Conservation (phyloP, 2,888 invertebrate genomes). For the Agapetus fuscipes region DNA sequence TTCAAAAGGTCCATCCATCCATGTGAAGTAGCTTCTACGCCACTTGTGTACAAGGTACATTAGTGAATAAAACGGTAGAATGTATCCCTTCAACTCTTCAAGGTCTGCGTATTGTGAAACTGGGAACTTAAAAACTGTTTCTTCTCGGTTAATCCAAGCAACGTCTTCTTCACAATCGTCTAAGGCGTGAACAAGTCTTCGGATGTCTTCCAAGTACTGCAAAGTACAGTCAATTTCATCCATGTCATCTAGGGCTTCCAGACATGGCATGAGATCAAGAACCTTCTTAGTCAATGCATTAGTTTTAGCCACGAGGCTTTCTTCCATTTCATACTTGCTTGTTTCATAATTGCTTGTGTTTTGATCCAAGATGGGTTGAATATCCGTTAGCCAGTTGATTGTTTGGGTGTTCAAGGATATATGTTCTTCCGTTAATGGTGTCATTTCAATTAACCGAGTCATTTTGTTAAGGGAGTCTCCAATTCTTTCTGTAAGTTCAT, state of each 20-base stretch:
- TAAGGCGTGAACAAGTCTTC: conserved; percentile 65
- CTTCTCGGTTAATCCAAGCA: conserved; percentile 84
- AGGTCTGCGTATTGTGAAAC: conserved; percentile 66
- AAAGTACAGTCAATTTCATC: conserved; percentile 66
- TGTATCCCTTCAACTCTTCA: conserved; percentile 62
- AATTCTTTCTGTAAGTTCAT: conserved; percentile 60
- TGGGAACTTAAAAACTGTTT: conserved; percentile 75
- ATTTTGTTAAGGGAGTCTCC: conserved; percentile 54
- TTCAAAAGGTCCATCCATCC: conserved; percentile 90
- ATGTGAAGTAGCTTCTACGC: conserved; percentile 73
- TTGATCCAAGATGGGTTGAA: conserved; percentile 71
- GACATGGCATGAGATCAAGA: conserved; percentile 59
- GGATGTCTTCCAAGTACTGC: conserved; percentile 69
- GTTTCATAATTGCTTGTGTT: conserved; percentile 73
- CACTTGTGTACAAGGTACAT: conserved; percentile 59
- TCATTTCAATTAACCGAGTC: conserved; percentile 65
- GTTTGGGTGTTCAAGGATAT: conserved; percentile 71
- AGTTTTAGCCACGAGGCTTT: conserved; percentile 58
- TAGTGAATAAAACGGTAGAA: conserved; percentile 60
- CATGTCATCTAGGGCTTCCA: conserved; percentile 76
- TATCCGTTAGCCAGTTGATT: conserved; percentile 72
- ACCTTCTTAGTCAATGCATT: conserved; percentile 62
- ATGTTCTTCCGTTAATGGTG: conserved; percentile 63
- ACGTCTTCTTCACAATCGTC: conserved; percentile 67
- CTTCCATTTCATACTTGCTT: conserved; percentile 78